Percentiles rank a stretch among this genome's conserved stretches.
phyloP scores from a whole-genome alignment of 2,797 vertebrate species.

The Cirrhinus mrigala region DNA sequence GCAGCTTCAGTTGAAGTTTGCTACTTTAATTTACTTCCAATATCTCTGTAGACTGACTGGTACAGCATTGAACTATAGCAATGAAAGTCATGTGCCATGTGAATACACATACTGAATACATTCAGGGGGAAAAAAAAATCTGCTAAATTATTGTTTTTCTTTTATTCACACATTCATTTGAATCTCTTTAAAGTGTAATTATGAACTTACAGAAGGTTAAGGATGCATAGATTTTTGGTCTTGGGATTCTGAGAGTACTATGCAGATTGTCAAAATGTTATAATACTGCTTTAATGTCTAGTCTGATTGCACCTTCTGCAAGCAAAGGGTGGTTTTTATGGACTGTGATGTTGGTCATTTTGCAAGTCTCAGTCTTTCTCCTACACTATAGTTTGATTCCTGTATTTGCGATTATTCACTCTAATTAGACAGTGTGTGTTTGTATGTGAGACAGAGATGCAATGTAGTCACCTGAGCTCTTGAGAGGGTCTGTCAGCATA shows the following conservation, averaged over 20 bases:
- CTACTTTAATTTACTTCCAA: too few species aligned
- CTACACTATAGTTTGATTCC: background rate
- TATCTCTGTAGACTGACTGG: too few species aligned
- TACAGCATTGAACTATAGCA: too few species aligned
- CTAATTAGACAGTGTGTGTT: background rate
- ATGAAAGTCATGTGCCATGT: too few species aligned
- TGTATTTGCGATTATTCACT: background rate
- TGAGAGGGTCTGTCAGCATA: slow-evolving; percentile 8
- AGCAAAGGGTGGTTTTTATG: background rate
- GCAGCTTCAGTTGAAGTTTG: too few species aligned
- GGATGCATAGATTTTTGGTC: background rate
- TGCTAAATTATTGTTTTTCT: too few species aligned
- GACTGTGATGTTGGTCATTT: background rate
- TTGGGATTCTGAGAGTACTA: background rate
- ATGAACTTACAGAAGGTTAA: too few species aligned
- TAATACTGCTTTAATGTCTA: background rate
- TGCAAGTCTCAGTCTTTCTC: background rate
- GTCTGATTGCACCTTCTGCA: background rate
- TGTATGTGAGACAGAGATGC: background rate
- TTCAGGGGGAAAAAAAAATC: too few species aligned
- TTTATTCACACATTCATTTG: too few species aligned
- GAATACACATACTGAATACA: too few species aligned
- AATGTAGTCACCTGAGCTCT: slow-evolving; percentile 21
- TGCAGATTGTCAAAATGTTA: background rate
- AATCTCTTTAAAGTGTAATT: too few species aligned